Percentiles rank a stretch among this genome's conserved stretches.
Conservation (phyloP, 2,797 vertebrate genomes). For the Prunella strophiata region DNA sequence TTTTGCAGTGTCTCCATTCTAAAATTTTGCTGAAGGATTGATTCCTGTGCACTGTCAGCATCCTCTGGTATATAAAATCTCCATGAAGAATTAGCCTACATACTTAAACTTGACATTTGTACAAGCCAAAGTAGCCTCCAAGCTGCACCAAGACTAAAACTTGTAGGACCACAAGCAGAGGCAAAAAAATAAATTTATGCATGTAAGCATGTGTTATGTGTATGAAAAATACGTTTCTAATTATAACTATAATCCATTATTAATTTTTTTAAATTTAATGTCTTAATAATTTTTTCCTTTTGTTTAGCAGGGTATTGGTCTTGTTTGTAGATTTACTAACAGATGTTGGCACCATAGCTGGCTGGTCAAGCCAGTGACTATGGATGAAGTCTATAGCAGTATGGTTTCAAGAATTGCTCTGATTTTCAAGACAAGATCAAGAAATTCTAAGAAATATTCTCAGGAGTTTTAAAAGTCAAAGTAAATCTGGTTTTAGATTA, state of each 20-base stretch:
- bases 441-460: neutral
- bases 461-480: neutral
- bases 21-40: neutral
- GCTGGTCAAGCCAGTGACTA: neutral
- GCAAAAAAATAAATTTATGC: neutral
- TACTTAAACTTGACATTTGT: neutral
- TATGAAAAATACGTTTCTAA: neutral
- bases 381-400: neutral
- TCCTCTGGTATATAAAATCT: neutral
- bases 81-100: neutral
- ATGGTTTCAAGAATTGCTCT: neutral
- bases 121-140: neutral
- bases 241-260: neutral
- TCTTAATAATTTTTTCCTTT: neutral
- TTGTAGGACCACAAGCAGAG: neutral
- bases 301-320: neutral
- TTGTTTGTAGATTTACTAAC: neutral
- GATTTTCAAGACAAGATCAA: neutral
- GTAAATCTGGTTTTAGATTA: neutral
- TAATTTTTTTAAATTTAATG: neutral
- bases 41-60: neutral
- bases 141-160: neutral
- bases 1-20: neutral
- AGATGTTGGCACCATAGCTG: neutral
- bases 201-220: accelerated